Evolutionary conservation across 2,113 vertebrate species (phyloP).

Genomic region (Pionites leucogaster): DNA sequence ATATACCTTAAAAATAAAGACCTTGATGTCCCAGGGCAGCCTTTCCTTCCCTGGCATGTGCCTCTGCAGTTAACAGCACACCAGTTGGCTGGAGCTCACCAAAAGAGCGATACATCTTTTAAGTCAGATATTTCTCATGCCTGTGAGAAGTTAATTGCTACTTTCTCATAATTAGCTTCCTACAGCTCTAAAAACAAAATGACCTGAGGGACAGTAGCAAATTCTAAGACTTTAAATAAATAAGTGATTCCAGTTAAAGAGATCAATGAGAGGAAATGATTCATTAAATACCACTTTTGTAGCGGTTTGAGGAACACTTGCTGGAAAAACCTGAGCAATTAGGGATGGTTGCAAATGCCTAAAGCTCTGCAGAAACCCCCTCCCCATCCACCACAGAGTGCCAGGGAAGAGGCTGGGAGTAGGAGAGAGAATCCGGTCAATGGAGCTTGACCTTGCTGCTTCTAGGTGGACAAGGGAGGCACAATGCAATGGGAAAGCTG

Average conservation of each 20-base stretch:
- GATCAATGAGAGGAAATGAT: slow-evolving; percentile 41
- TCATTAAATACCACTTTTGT: neutral
- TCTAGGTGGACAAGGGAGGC: neutral
- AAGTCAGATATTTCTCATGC: slow-evolving; percentile 39
- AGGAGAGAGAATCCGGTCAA: neutral
- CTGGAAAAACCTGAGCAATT: neutral
- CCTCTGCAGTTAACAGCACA: neutral
- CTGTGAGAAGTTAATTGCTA: slow-evolving; percentile 45
- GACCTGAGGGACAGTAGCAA: slow-evolving; percentile 38
- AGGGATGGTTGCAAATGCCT: neutral
- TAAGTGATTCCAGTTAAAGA: slow-evolving; percentile 41
- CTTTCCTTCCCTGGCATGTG: neutral
- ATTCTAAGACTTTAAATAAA: neutral
- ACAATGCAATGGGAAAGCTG: neutral
- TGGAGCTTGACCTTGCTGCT: neutral
- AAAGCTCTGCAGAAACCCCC: neutral
- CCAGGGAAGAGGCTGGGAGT: accelerated
- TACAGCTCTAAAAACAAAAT: slow-evolving; percentile 20
- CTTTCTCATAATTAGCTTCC: slow-evolving; percentile 47
- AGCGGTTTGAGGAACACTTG: neutral
- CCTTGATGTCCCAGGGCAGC: neutral
- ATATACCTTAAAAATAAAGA: neutral
- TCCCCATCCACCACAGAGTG: neutral
- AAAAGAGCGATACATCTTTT: neutral
- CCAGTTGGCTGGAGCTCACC: neutral